Conservation (phyloP, 2,888 invertebrate species). For the Drosophila diplacantha region DNA sequence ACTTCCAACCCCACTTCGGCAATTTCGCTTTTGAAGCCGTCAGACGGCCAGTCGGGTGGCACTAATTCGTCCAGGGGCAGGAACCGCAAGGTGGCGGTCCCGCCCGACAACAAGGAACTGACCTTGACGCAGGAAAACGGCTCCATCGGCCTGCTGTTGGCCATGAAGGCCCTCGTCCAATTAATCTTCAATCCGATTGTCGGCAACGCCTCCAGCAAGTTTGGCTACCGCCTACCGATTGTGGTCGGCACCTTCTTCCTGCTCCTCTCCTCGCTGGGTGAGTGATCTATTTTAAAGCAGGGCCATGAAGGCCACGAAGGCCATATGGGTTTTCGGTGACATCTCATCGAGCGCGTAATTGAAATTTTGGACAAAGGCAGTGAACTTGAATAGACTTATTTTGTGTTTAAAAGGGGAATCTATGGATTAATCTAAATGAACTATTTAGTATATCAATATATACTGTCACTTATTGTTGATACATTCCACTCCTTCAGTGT, state of each 20-base stretch:
- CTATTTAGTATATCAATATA: too few relatives aligned
- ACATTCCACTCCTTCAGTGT: conserved; percentile 79
- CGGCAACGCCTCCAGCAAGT: conserved; percentile 82
- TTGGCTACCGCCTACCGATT: conserved; percentile 84
- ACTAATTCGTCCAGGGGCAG: conserved; percentile 40
- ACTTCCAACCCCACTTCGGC: conserved; percentile 29
- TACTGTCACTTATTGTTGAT: too few relatives aligned
- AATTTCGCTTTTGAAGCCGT: conserved; percentile 17
- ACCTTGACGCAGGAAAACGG: conserved; percentile 82
- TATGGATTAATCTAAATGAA: too few relatives aligned
- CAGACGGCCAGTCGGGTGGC: conserved; percentile 44
- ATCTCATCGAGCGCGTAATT: not conserved
- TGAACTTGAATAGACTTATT: not conserved
- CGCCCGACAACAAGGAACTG: conserved; percentile 65
- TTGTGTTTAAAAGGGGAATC: not conserved
- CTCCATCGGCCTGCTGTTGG: conserved; percentile 83
- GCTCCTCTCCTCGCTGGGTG: conserved; percentile 83
- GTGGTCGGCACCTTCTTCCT: conserved; percentile 84
- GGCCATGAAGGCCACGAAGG: conserved; percentile 1
- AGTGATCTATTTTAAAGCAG: conserved; percentile 66
- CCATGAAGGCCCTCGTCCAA: conserved; percentile 89
- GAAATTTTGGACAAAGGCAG: not conserved
- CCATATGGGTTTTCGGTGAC: not conserved
- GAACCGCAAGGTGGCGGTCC: conserved; percentile 22
- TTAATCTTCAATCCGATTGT: conserved; percentile 86